These are phyloP conservation scores for Microdon myrmicae DNA, from an alignment of 2,888 invertebrate species.

Conservation along the genomic window DNA sequence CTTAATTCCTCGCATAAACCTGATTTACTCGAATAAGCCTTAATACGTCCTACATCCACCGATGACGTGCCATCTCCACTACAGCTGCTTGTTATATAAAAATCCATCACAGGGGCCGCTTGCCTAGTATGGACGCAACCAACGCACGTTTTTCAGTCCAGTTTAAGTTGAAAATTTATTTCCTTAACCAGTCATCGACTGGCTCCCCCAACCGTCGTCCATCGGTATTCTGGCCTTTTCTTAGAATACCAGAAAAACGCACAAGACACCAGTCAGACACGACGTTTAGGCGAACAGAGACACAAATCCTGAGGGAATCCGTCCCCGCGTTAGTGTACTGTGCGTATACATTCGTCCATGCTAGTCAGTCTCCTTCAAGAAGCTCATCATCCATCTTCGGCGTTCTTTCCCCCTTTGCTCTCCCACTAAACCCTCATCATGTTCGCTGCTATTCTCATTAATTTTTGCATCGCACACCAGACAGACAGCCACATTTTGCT, in stretches of 20 bases:
- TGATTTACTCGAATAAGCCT: background rate
- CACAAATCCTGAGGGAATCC: conserved; percentile 44
- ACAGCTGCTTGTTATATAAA: conserved; percentile 9
- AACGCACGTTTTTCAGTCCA: conserved; percentile 20
- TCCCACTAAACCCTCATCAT: too few relatives aligned
- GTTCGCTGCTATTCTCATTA: conserved; percentile 40
- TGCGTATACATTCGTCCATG: conserved; percentile 22
- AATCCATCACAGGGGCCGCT: conserved; percentile 32
- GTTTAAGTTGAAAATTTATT: conserved; percentile 25
- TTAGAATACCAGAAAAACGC: conserved; percentile 4
- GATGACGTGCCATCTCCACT: conserved; percentile 5
- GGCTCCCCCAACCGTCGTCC: conserved; percentile 19
- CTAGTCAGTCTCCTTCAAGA: conserved; percentile 2
- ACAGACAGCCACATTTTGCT: conserved; percentile 34
- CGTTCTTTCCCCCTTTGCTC: background rate
- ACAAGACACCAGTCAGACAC: conserved; percentile 21
- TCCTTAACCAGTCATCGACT: conserved; percentile 4
- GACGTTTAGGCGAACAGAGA: conserved; percentile 35
- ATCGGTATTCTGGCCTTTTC: conserved; percentile 16
- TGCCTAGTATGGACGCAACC: conserved; percentile 16
- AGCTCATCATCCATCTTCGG: conserved; percentile 39
- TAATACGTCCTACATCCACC: conserved; percentile 19
- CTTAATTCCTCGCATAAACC: too few relatives aligned
- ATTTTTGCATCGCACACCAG: conserved; percentile 42
- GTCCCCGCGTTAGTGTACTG: conserved; percentile 16